These are phyloP conservation scores for Macrobrachium nipponense DNA, from an alignment of 1,140 invertebrate genomes.

Conservation along the genomic window DNA sequence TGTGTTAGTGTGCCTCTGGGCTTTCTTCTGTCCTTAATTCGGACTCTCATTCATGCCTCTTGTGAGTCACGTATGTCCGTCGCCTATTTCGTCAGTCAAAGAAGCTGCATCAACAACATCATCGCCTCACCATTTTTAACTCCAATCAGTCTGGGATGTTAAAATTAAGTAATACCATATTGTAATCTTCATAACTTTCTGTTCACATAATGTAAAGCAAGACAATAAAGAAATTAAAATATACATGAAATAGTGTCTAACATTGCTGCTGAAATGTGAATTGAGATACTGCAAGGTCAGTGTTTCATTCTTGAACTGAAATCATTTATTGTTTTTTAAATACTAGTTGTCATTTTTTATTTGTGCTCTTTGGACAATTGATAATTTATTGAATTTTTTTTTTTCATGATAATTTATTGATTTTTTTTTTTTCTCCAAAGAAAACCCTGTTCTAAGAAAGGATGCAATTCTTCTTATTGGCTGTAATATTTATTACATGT, in stretches of 20 bases:
- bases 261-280: too few relatives aligned
- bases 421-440: too few relatives aligned
- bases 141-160: constrained; percentile 59
- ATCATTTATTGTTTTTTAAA: too few relatives aligned
- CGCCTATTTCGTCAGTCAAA: constrained; percentile 30
- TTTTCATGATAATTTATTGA: too few relatives aligned
- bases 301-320: too few relatives aligned
- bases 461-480: too few relatives aligned
- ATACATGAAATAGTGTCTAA: background rate
- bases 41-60: constrained; percentile 32
- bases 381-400: too few relatives aligned
- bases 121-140: constrained; percentile 40
- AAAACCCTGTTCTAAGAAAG: too few relatives aligned
- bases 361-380: too few relatives aligned
- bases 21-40: constrained; percentile 7
- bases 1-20: constrained; percentile 8
- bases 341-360: too few relatives aligned
- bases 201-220: constrained; percentile 59
- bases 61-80: constrained; percentile 27
- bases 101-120: constrained; percentile 35
- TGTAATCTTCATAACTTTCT: constrained; percentile 58
- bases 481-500: too few relatives aligned
- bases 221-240: constrained; percentile 56
- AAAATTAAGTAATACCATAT: constrained; percentile 58
- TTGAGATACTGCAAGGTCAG: too few relatives aligned